Evolutionary conservation across 2,113 vertebrate species (phyloP).

Genomic region (Oreotrochilus melanogaster): DNA sequence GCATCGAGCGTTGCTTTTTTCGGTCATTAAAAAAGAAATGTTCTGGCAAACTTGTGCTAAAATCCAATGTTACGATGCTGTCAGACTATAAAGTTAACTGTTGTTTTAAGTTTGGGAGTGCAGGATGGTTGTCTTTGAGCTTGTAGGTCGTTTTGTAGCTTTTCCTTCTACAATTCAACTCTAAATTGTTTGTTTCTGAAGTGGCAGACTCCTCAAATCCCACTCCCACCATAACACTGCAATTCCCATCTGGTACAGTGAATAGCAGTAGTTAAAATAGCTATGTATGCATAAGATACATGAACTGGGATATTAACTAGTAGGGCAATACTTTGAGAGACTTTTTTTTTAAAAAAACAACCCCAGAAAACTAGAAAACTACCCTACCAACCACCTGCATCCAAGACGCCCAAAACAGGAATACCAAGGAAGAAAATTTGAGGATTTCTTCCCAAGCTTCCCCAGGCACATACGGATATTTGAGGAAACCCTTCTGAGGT

Average conservation of each 20-base stretch:
- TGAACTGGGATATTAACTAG: neutral
- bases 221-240: rapidly evolving
- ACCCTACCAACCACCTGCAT: too few relatives aligned
- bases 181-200: neutral
- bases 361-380: neutral
- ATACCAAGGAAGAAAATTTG: neutral
- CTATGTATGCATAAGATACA: neutral
- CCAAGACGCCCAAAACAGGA: neutral
- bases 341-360: neutral
- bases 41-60: rapidly evolving
- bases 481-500: neutral
- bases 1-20: rapidly evolving
- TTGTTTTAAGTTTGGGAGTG: rapidly evolving
- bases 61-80: rapidly evolving
- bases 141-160: rapidly evolving
- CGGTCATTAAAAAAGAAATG: rapidly evolving
- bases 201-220: rapidly evolving
- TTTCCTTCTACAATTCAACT: neutral
- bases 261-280: neutral
- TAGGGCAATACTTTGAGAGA: neutral
- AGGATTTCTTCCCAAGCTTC: rapidly evolving
- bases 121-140: rapidly evolving
- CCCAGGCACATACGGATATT: rapidly evolving
- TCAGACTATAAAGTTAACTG: rapidly evolving
- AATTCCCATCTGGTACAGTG: rapidly evolving